Evolutionary conservation across 53 echinoderm and acorn worm species (phyloP).

Genomic region (Henricia sp.): DNA sequence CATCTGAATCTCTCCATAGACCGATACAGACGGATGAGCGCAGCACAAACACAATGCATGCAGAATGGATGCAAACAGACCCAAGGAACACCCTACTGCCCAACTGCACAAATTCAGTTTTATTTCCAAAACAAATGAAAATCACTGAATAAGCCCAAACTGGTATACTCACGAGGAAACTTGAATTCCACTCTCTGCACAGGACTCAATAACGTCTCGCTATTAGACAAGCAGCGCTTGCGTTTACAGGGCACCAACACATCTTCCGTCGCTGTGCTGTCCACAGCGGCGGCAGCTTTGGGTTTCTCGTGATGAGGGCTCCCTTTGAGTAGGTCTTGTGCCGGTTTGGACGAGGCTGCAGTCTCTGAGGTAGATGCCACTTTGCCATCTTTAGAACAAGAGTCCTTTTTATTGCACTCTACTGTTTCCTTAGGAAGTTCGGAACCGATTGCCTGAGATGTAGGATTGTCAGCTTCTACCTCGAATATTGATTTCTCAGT

Average conservation of each 20-base stretch:
- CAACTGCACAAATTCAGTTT: too few species aligned
- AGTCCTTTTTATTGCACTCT: too few species aligned
- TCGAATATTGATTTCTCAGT: not conserved
- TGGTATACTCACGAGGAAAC: constrained; percentile 50
- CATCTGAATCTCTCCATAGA: too few species aligned
- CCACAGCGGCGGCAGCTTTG: not conserved
- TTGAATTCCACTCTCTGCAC: constrained; percentile 41
- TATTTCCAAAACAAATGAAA: too few species aligned
- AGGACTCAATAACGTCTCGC: constrained; percentile 32
- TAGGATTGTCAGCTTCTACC: not conserved
- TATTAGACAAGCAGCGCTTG: constrained; percentile 32
- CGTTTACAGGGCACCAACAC: constrained; percentile 39
- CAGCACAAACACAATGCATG: too few species aligned
- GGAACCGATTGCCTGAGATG: not conserved
- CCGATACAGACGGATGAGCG: too few species aligned
- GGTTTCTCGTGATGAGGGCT: not conserved
- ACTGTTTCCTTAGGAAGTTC: too few species aligned
- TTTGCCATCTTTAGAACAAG: too few species aligned
- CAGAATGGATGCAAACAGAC: too few species aligned
- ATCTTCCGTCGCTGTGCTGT: constrained; percentile 6
- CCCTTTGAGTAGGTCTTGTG: not conserved
- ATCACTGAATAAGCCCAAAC: too few species aligned
- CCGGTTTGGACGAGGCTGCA: too few species aligned
- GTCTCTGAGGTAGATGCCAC: not conserved
- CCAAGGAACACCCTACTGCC: too few species aligned